Conservation (phyloP, 2,888 invertebrate genomes). For the Parascotia fuliginaria region DNA sequence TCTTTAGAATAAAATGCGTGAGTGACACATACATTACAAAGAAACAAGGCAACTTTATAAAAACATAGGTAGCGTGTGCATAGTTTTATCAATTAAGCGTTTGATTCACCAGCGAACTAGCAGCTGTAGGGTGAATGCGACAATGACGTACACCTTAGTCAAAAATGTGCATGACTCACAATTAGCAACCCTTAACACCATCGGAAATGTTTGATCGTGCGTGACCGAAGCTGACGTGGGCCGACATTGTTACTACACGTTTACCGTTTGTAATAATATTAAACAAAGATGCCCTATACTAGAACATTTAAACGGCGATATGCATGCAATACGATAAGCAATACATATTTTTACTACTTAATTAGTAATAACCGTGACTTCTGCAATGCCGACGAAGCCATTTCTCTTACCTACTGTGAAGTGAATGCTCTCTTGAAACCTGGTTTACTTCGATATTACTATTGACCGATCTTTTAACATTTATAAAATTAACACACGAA, state of each 20-base stretch:
- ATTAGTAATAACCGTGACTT: too few relatives aligned
- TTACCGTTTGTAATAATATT: constrained; percentile 29
- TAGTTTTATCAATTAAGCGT: constrained; percentile 22
- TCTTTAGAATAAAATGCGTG: constrained; percentile 13
- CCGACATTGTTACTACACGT: constrained; percentile 27
- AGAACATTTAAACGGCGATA: constrained; percentile 15
- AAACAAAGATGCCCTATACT: constrained; percentile 13
- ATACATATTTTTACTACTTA: constrained; percentile 19
- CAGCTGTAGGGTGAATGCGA: constrained; percentile 27
- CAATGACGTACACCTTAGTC: constrained; percentile 22
- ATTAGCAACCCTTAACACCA: constrained; percentile 44
- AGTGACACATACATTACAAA: constrained; percentile 17
- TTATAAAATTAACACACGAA: constrained; percentile 19
- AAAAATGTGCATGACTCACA: constrained; percentile 40
- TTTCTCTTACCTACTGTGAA: too few relatives aligned
- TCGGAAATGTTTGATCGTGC: constrained; percentile 46
- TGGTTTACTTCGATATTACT: too few relatives aligned
- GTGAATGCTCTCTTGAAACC: too few relatives aligned
- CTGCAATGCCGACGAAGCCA: too few relatives aligned
- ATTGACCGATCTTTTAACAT: constrained; percentile 25
- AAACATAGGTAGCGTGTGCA: constrained; percentile 22
- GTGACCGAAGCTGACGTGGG: constrained; percentile 45
- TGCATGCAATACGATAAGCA: constrained; percentile 22
- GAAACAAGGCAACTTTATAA: constrained; percentile 33
- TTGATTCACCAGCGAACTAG: constrained; percentile 28